Percentiles rank a stretch among this genome's conserved stretches.
Conservation (phyloP, 2,113 vertebrate genomes). For the Lanius ludovicianus region DNA sequence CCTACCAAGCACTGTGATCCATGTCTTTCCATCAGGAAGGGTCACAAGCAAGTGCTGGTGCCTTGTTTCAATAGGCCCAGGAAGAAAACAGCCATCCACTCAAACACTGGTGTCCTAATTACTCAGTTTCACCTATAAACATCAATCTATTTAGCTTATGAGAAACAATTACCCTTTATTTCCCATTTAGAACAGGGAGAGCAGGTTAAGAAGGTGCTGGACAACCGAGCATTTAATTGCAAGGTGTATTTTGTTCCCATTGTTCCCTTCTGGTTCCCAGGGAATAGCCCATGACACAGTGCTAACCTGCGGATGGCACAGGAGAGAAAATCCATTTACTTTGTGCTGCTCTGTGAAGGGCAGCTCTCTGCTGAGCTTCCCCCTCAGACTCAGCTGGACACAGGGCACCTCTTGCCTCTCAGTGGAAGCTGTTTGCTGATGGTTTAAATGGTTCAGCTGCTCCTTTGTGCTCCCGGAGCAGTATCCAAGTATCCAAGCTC, state of each 20-base stretch:
- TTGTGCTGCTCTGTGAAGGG: neutral
- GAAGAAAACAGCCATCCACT: neutral
- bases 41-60: neutral
- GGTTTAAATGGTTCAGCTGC: neutral
- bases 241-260: neutral
- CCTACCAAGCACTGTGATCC: neutral
- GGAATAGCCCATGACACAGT: neutral
- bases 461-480: neutral
- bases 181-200: neutral
- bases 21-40: neutral
- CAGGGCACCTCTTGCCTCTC: neutral
- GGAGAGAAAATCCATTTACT: neutral
- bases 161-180: neutral
- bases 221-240: neutral
- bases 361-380: neutral
- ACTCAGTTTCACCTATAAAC: neutral
- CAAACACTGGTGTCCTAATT: neutral
- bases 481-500: neutral
- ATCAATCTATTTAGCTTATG: neutral
- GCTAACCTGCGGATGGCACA: neutral
- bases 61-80: neutral
- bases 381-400: neutral
- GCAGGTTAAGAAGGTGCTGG: neutral
- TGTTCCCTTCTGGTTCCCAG: neutral
- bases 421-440: neutral